Evolutionary conservation across 2,113 vertebrate species (phyloP).

Genomic region (Hemicordylus capensis): DNA sequence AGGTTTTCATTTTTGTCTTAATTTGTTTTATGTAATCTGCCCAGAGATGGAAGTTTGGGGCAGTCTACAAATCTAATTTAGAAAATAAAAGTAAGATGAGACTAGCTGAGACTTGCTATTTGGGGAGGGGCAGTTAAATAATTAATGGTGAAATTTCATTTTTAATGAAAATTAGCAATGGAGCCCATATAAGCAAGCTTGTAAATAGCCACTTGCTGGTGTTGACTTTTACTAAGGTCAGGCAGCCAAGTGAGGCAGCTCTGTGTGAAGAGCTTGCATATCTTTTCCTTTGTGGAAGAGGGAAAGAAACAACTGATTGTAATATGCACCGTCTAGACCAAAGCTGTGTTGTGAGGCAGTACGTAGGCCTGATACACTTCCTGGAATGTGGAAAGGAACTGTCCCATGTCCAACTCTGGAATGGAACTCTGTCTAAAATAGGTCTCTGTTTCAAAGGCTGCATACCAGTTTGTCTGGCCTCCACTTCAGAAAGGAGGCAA

Average conservation of each 20-base stretch:
- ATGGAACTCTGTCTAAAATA: neutral
- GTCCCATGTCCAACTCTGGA: neutral
- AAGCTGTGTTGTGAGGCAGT: neutral
- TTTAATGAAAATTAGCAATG: too few relatives aligned
- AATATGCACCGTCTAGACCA: too few relatives aligned
- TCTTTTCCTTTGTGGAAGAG: neutral
- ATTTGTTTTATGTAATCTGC: too few relatives aligned
- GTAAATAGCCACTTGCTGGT: neutral
- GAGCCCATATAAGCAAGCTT: neutral
- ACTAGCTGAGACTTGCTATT: neutral
- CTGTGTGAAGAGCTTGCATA: neutral
- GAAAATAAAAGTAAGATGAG: neutral
- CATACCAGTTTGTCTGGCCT: neutral
- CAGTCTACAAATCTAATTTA: too few relatives aligned
- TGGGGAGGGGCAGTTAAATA: too few relatives aligned
- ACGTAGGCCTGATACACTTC: neutral
- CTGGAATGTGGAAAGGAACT: neutral
- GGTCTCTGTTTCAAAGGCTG: neutral
- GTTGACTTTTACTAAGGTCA: neutral
- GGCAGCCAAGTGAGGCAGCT: neutral
- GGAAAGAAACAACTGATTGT: neutral
- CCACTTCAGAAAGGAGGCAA: neutral
- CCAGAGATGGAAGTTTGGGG: too few relatives aligned
- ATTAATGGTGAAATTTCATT: neutral
- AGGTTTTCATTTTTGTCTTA: too few relatives aligned